Evolutionary conservation across 2,113 vertebrate species (phyloP).

Genomic region (Lipophrys pholis): DNA sequence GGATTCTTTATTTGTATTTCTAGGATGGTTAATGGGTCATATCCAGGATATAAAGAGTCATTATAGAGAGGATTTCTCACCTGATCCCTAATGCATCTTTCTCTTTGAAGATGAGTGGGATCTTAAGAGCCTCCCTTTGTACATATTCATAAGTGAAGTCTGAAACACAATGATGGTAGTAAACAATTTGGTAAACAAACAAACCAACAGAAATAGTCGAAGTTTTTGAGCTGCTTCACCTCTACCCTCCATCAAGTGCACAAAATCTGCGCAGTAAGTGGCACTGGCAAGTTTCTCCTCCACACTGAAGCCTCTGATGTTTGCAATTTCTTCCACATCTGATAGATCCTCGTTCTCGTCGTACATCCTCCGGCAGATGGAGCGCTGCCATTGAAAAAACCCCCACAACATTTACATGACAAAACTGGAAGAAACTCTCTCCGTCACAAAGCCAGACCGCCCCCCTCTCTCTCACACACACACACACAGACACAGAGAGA

Average conservation of each 20-base stretch:
- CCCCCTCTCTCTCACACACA: background rate
- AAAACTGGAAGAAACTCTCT: conserved; percentile 13
- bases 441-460: background rate
- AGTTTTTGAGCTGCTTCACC: conserved; percentile 83
- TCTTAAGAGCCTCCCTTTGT: conserved; percentile 92
- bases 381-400: conserved; percentile 84
- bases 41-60: background rate
- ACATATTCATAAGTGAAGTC: conserved; percentile 98
- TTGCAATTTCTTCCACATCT: conserved; percentile 95
- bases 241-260: conserved; percentile 93
- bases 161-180: conserved; percentile 70
- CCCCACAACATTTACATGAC: conserved; percentile 19
- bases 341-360: conserved; percentile 95
- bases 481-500: background rate
- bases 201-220: too few relatives aligned
- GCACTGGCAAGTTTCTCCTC: conserved; percentile 93
- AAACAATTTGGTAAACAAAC: too few relatives aligned
- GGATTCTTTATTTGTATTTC: background rate
- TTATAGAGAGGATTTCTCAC: conserved; percentile 80
- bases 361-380: conserved; percentile 92
- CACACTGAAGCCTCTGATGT: conserved; percentile 92
- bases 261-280: conserved; percentile 87
- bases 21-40: background rate
- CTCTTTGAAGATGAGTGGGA: conserved; percentile 93
- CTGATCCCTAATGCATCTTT: conserved; percentile 96